Evolutionary conservation across 2,113 vertebrate species (phyloP), one percentile per base, ranked within the genome.

Genomic region (Canis aureus): DNA sequence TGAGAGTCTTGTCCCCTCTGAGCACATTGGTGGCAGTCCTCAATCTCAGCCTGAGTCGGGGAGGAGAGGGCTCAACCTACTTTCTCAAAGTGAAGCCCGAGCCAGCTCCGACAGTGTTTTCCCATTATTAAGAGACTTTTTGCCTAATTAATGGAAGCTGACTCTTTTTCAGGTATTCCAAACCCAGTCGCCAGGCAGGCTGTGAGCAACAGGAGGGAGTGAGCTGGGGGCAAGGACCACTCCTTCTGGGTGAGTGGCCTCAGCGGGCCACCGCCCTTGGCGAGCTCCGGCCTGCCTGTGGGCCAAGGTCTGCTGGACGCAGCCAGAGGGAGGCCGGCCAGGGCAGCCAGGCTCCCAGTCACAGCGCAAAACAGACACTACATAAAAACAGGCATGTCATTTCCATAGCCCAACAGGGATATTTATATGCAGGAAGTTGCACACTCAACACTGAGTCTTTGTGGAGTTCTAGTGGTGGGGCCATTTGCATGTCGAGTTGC

Each of bases 101-200:
- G 62, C 76, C 12, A 82, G 84, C 23, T 87, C 15, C 51, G 38
- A 25, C 82, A 10, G 5, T 1, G 3, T 35, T 96, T 86, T 84
- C 3, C 73, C 62, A 32, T 96, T 51, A 59, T 29, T 76, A 38
- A 89, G 96, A 90, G 62, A 43, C 69, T 10, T 69, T 95, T 53
- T 95, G 66, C 93, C 38, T 73, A 96, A 96, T 96, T 71, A 59
- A 69, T 84, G 8, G 85, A 92, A 93, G 53, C 0, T 64, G 73
- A n/a, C 17, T 20, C 95, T 96, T 57, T 94, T 92, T 87, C 82
- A 5, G 67, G n/a, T 0, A 29, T 78, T 78, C 43, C 43, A 78
- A 5, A 80, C 59, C 85, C 67, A 12, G 94, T 94, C 90, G 53
- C 66, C 69, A 59, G 60, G 17, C 84, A 74, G 82, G 79, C 10